Evolutionary conservation across 2,113 vertebrate species (phyloP).

Genomic region (Saccopteryx bilineata): DNA sequence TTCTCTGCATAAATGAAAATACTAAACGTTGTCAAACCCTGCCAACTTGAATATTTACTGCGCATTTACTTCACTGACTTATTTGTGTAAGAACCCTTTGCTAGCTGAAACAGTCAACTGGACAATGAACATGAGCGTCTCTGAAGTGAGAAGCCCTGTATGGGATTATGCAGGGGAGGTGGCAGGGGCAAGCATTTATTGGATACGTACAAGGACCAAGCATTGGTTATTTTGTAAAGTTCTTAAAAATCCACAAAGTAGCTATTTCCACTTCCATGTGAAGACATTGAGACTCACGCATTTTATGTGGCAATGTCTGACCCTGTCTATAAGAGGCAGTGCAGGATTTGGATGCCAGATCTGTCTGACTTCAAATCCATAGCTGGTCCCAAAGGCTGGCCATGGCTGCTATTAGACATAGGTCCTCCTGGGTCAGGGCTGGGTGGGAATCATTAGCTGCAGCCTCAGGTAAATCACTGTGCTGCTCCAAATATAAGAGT

Average conservation of each 20-base stretch:
- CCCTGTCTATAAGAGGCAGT: neutral
- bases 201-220: neutral
- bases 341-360: neutral
- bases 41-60: neutral
- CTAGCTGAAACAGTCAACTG: neutral
- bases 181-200: neutral
- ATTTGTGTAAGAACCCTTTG: slow-evolving; percentile 38
- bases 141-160: neutral
- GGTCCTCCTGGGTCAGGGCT: too few species aligned
- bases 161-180: neutral
- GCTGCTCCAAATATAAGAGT: neutral
- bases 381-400: neutral
- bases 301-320: neutral
- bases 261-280: neutral
- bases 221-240: neutral
- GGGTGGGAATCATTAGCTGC: neutral
- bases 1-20: neutral
- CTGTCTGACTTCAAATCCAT: neutral
- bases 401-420: neutral
- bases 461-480: neutral
- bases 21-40: neutral
- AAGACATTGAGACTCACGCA: neutral
- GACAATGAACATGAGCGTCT: neutral
- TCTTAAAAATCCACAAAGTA: neutral
- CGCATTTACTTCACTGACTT: slow-evolving; percentile 32